Evolutionary conservation across 2,888 invertebrate genomes (phyloP).

Genomic region (Drosophila neonasuta): DNA sequence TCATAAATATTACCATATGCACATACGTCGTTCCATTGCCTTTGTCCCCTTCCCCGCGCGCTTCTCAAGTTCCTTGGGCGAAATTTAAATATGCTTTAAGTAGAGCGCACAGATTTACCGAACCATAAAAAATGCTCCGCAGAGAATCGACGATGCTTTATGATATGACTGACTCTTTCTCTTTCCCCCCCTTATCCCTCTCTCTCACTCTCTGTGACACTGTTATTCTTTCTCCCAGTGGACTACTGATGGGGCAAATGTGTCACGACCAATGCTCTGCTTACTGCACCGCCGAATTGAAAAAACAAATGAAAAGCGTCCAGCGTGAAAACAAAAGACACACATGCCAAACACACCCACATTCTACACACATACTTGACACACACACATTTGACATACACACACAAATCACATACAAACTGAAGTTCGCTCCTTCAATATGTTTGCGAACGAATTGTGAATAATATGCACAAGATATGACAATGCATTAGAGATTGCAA

Average conservation of each 20-base stretch:
- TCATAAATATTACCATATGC: constrained; percentile 65
- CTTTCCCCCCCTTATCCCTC: neutral
- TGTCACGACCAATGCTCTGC: constrained; percentile 9
- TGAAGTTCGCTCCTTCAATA: no score
- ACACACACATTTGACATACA: no score
- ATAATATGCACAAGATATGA: constrained; percentile 20
- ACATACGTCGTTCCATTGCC: constrained; percentile 32
- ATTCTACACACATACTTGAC: no score
- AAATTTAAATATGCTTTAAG: constrained; percentile 65
- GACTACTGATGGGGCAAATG: constrained; percentile 6
- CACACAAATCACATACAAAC: no score
- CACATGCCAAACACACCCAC: no score
- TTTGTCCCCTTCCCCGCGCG: neutral
- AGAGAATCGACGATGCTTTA: constrained; percentile 40
- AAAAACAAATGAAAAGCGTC: constrained; percentile 24
- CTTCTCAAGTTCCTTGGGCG: constrained; percentile 30
- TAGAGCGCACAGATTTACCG: constrained; percentile 60
- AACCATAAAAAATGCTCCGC: constrained; percentile 50
- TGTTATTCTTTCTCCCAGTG: neutral
- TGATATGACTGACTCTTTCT: constrained; percentile 18
- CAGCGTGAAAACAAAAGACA: constrained; percentile 21
- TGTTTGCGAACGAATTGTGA: neutral
- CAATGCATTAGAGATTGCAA: constrained; percentile 24
- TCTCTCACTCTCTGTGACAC: neutral
- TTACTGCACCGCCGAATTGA: constrained; percentile 7